Evolutionary conservation across 2,113 vertebrate species (phyloP).

Genomic region (Furnarius figulus): DNA sequence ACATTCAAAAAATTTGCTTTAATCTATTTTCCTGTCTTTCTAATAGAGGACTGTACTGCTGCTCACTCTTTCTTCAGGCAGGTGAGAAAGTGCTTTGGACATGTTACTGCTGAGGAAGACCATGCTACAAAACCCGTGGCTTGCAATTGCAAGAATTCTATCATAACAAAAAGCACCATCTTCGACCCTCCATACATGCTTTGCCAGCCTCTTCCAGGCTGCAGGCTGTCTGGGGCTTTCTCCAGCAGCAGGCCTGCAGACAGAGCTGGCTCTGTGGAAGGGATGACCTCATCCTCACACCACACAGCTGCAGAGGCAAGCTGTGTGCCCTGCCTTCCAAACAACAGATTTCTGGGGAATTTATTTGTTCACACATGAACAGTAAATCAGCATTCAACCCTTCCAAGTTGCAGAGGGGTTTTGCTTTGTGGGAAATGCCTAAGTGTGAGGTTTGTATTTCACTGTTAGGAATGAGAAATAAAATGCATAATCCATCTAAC

Average conservation of each 20-base stretch:
- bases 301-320: conserved; percentile 48
- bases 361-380: conserved; percentile 52
- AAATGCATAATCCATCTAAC: conserved; percentile 28
- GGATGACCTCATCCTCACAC: conserved; percentile 39
- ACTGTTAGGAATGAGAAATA: neutral
- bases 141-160: neutral
- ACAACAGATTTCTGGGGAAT: conserved; percentile 18
- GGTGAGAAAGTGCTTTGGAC: neutral
- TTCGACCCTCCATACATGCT: neutral
- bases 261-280: conserved; percentile 40
- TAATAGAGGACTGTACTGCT: neutral
- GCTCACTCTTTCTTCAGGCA: neutral
- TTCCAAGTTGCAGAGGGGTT: neutral
- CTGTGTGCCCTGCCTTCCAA: neutral
- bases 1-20: neutral
- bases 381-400: conserved; percentile 20
- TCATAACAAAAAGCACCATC: neutral
- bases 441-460: conserved; percentile 36
- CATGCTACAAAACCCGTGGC: neutral
- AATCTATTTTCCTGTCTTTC: neutral
- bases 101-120: neutral
- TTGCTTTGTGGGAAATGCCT: conserved; percentile 50
- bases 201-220: conserved; percentile 35
- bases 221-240: conserved; percentile 19
- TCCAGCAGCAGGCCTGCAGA: conserved; percentile 14